phyloP scores from a whole-genome alignment of 2,797 vertebrate genomes.

The Discoglossus pictus region DNA sequence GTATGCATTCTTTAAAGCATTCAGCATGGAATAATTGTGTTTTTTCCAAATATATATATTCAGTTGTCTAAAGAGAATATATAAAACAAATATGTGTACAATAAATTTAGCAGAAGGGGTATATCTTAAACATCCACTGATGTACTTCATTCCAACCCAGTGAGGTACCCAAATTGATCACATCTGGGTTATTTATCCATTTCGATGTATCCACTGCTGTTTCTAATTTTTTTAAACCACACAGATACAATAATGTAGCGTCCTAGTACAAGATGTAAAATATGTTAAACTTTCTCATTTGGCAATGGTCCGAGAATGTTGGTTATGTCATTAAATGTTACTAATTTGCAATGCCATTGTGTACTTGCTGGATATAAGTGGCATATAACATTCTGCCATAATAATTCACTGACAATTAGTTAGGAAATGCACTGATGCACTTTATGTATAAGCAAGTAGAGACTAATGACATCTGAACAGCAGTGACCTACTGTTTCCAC shows the following conservation, averaged over 20 bases:
- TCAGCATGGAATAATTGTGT: conserved; percentile 12
- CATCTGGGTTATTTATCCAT: conserved; percentile 31
- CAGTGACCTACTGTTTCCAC: no score
- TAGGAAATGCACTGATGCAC: no score
- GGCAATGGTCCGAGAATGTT: conserved; percentile 23
- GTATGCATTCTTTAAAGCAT: neutral
- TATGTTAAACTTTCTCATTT: neutral
- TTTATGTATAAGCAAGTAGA: no score
- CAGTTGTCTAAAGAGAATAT: no score
- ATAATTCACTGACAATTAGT: no score
- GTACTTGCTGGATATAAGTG: no score
- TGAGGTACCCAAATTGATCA: conserved; percentile 33
- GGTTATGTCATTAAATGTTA: conserved; percentile 11
- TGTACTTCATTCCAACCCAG: conserved; percentile 36
- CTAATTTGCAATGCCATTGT: no score
- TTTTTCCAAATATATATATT: conserved; percentile 12
- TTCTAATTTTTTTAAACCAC: conserved; percentile 32
- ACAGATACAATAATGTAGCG: conserved; percentile 24
- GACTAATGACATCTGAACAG: no score
- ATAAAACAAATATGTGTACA: conserved; percentile 25
- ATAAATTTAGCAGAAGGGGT: conserved; percentile 15
- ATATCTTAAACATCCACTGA: conserved; percentile 19
- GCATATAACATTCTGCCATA: no score
- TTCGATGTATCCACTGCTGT: conserved; percentile 20
- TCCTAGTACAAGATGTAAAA: conserved; percentile 16